A percentile compares a stretch with the other conserved stretches of the same genome.
phyloP scores from a whole-genome alignment of 2,888 invertebrate species.

The Belgica antarctica region DNA sequence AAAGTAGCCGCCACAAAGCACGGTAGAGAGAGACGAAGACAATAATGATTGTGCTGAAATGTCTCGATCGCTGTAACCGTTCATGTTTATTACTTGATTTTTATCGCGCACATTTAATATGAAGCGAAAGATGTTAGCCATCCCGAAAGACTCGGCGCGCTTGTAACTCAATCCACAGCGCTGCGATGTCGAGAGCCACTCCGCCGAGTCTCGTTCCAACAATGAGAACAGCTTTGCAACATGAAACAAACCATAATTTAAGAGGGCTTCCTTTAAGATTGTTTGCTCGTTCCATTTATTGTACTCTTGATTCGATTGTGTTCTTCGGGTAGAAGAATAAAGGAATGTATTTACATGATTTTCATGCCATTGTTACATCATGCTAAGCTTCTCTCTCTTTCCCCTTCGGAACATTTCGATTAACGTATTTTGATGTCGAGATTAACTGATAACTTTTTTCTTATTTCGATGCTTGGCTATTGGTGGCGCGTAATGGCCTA shows the following conservation, averaged over 20 bases:
- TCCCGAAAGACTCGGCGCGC: background rate
- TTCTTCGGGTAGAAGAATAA: background rate
- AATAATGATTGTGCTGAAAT: slow-evolving; percentile 8
- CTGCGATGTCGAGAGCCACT: too few species aligned
- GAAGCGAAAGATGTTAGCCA: background rate
- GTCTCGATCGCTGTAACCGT: background rate
- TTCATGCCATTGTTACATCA: slow-evolving; percentile 25
- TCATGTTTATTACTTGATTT: slow-evolving; percentile 22
- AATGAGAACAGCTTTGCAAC: background rate
- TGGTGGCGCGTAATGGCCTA: background rate
- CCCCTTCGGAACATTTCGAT: background rate
- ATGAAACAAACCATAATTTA: background rate
- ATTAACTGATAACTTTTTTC: slow-evolving; percentile 13
- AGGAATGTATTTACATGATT: slow-evolving; percentile 15
- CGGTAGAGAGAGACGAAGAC: background rate
- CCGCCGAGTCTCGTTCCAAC: too few species aligned
- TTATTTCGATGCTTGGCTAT: too few species aligned
- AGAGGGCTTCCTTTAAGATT: background rate
- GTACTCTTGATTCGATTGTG: background rate
- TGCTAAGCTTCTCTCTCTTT: slow-evolving; percentile 5
- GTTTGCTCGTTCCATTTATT: slow-evolving; percentile 1
- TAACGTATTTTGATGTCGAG: slow-evolving; percentile 3
- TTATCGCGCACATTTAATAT: slow-evolving; percentile 7
- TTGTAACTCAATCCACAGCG: slow-evolving; percentile 5
- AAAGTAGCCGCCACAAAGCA: background rate